These are phyloP conservation scores for Galagoides demidoff DNA, from an alignment of 2,797 vertebrate genomes.

Conservation along the genomic window DNA sequence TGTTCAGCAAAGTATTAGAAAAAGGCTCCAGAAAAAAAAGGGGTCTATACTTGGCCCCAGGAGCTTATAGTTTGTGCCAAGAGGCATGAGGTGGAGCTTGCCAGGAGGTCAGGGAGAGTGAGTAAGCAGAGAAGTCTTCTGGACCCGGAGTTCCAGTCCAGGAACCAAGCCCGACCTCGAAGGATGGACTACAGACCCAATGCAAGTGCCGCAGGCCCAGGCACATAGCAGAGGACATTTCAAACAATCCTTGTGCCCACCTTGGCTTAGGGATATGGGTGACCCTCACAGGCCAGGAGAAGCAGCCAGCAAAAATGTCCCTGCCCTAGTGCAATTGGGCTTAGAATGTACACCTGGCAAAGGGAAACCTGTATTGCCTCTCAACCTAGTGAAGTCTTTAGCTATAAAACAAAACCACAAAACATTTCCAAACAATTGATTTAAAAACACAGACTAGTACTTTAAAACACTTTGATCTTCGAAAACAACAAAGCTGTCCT, in stretches of 20 bases:
- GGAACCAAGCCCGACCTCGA: not conserved
- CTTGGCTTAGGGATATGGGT: not conserved
- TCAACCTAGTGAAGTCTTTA: not conserved
- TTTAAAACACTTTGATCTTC: slow-evolving; percentile 28
- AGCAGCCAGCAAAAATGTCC: not conserved
- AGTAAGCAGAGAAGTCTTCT: not conserved
- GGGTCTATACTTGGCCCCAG: not conserved
- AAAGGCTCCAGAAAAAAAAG: not conserved
- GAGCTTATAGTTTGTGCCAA: not conserved
- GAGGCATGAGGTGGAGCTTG: not conserved
- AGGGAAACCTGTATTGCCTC: not conserved
- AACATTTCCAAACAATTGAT: not conserved
- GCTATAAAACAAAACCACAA: slow-evolving; percentile 10
- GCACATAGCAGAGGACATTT: not conserved
- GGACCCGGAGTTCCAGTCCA: not conserved
- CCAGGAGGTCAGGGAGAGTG: not conserved
- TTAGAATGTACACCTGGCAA: not conserved
- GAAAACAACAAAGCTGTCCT: slow-evolving; percentile 29
- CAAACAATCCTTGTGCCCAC: not conserved
- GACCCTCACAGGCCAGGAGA: not conserved
- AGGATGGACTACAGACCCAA: not conserved
- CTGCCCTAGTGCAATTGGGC: not conserved
- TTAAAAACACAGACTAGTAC: not conserved
- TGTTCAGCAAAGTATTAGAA: not conserved
- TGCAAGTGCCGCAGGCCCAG: not conserved